These are phyloP conservation scores for Therioaphis trifolii DNA, from an alignment of 2,888 invertebrate genomes.

Conservation along the genomic window DNA sequence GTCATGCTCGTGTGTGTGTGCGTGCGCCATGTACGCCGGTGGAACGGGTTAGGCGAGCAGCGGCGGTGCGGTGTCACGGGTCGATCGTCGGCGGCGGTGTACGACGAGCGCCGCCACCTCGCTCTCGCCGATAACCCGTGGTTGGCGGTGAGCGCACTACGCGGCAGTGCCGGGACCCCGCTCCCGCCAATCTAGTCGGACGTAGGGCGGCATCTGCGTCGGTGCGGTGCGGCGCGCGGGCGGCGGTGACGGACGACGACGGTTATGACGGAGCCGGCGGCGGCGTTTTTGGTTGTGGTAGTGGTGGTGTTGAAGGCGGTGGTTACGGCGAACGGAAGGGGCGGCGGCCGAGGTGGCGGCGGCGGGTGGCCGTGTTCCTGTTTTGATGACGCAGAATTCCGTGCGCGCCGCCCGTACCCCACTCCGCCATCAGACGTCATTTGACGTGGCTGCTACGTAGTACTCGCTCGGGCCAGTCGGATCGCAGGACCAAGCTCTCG, in stretches of 20 bases:
- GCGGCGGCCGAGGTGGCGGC: no score
- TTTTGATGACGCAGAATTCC: slow-evolving; percentile 63
- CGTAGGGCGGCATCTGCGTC: no score
- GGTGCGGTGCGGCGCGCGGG: no score
- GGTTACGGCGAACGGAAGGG: background rate
- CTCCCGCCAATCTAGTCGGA: no score
- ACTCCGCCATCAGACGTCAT: slow-evolving; percentile 72
- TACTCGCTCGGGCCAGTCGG: slow-evolving; percentile 91
- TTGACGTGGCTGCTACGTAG: slow-evolving; percentile 95
- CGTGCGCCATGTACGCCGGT: no score
- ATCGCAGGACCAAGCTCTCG: slow-evolving; percentile 90
- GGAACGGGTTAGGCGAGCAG: background rate
- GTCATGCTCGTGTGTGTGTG: no score
- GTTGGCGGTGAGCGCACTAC: no score
- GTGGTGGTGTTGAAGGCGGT: slow-evolving; percentile 28
- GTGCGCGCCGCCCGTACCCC: slow-evolving; percentile 71
- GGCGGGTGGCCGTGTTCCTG: slow-evolving; percentile 62
- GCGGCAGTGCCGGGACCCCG: no score
- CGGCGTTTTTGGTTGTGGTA: slow-evolving; percentile 30
- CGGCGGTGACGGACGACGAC: slow-evolving; percentile 17
- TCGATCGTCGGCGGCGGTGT: slow-evolving; percentile 32
- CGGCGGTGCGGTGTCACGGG: background rate
- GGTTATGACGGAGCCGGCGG: no score
- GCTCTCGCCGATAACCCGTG: no score
- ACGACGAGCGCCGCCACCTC: background rate